These are phyloP conservation scores for Serilophus lunatus DNA, from an alignment of 2,113 vertebrate genomes.

Conservation along the genomic window DNA sequence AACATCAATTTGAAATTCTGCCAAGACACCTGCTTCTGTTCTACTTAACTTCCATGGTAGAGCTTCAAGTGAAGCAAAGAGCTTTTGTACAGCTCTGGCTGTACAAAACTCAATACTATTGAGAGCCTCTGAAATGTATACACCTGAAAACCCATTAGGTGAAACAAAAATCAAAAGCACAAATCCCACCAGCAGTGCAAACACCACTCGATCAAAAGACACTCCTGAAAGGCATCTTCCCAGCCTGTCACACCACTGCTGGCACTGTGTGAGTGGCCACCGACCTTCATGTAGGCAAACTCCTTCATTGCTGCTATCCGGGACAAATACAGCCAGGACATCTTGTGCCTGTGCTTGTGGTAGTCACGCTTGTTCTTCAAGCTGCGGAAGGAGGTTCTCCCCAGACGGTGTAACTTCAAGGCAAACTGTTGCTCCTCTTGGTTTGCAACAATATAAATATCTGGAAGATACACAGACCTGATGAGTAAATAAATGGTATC, in stretches of 20 bases:
- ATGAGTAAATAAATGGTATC: neutral
- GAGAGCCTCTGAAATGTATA: neutral
- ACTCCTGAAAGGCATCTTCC: neutral
- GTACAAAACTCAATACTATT: accelerated
- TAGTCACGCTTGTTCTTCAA: constrained; percentile 97
- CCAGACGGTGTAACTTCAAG: constrained; percentile 91
- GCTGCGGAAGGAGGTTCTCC: constrained; percentile 93
- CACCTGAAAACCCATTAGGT: accelerated
- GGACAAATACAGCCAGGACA: constrained; percentile 98
- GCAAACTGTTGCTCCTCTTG: constrained; percentile 86
- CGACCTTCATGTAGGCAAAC: constrained; percentile 98
- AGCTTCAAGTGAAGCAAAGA: neutral
- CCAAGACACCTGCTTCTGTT: neutral
- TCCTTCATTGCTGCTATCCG: constrained; percentile 97
- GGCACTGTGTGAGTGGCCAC: neutral
- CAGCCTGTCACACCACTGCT: neutral
- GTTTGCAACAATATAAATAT: constrained; percentile 95
- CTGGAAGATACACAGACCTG: constrained; percentile 59
- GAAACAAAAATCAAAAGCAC: neutral
- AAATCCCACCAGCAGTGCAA: neutral
- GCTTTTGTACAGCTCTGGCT: no score
- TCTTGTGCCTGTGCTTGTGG: constrained; percentile 89
- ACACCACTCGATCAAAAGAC: neutral
- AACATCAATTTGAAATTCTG: neutral
- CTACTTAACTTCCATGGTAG: neutral